Percentiles rank a stretch among this genome's conserved stretches.
phyloP scores from a whole-genome alignment of 2,888 invertebrate species.

The Agrochola lota region DNA sequence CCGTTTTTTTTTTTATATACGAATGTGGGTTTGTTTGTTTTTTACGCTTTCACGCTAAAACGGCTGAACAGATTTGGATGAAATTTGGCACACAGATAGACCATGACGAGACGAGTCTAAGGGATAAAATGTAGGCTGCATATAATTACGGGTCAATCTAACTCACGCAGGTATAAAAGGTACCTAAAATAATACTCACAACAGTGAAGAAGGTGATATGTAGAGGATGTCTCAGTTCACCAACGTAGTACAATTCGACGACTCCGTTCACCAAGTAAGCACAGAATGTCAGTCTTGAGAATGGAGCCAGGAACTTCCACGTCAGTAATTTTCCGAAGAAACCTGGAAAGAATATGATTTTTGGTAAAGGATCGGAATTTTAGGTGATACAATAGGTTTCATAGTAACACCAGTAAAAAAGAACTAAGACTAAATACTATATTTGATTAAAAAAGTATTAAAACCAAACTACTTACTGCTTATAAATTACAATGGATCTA shows the following conservation, averaged over 20 bases:
- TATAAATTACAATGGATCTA: too few relatives aligned
- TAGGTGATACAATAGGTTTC: neutral
- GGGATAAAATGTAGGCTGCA: neutral
- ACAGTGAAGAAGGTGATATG: constrained; percentile 91
- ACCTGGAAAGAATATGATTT: constrained; percentile 77
- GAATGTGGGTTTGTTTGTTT: too few relatives aligned
- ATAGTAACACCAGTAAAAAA: neutral
- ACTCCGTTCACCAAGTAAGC: constrained; percentile 94
- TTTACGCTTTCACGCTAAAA: too few relatives aligned
- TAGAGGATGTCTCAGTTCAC: constrained; percentile 90
- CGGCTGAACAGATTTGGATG: too few relatives aligned
- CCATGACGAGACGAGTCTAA: too few relatives aligned
- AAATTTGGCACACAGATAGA: too few relatives aligned
- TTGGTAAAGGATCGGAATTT: neutral
- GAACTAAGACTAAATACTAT: neutral
- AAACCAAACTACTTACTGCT: neutral
- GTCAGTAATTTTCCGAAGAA: constrained; percentile 89
- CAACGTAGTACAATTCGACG: constrained; percentile 92
- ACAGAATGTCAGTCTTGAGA: constrained; percentile 93
- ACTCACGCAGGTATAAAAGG: neutral
- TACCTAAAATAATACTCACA: constrained; percentile 84
- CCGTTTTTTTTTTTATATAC: too few relatives aligned
- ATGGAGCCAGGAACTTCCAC: constrained; percentile 92
- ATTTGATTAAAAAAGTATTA: neutral
- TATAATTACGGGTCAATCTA: too few relatives aligned